Percentiles rank a stretch among this genome's conserved stretches.
Conservation (phyloP, 2,888 invertebrate genomes). For the Seira sanloemensis region DNA sequence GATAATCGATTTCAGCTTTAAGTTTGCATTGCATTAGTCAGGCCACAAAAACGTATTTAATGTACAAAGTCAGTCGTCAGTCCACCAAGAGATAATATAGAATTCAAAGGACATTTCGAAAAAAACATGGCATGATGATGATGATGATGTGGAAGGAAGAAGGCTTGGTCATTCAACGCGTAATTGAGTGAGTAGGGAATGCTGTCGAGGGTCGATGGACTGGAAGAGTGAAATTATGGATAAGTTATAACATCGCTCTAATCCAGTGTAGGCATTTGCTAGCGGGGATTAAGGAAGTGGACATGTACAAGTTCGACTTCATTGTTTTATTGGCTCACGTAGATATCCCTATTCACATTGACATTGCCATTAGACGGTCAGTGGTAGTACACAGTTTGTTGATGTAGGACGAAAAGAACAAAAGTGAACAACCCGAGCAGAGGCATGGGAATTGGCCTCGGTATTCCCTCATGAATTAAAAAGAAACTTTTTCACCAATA, state of each 20-base stretch:
- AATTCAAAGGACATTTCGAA: slow-evolving; percentile 13
- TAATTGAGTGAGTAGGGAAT: slow-evolving; percentile 22
- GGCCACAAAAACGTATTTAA: too few relatives aligned
- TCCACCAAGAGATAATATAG: not conserved
- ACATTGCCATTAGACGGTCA: slow-evolving; percentile 14
- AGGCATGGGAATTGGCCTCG: too few relatives aligned
- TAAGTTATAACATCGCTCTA: not conserved
- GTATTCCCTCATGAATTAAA: not conserved
- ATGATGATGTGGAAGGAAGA: not conserved
- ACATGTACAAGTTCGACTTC: not conserved
- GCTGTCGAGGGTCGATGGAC: slow-evolving; percentile 9
- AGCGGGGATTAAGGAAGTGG: too few relatives aligned
- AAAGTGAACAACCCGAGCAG: not conserved
- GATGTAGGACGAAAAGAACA: not conserved
- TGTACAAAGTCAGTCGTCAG: too few relatives aligned
- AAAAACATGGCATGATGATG: slow-evolving; percentile 7
- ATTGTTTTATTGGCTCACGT: not conserved
- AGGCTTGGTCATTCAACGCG: slow-evolving; percentile 5
- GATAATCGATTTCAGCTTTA: not conserved
- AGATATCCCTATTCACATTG: not conserved
- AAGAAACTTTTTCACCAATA: not conserved
- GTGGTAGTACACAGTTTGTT: not conserved
- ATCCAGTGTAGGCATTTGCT: too few relatives aligned
- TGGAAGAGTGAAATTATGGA: slow-evolving; percentile 7
- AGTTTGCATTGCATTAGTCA: not conserved